Conservation (phyloP, 2,888 invertebrate genomes). For the Pharmacophagus antenor region DNA sequence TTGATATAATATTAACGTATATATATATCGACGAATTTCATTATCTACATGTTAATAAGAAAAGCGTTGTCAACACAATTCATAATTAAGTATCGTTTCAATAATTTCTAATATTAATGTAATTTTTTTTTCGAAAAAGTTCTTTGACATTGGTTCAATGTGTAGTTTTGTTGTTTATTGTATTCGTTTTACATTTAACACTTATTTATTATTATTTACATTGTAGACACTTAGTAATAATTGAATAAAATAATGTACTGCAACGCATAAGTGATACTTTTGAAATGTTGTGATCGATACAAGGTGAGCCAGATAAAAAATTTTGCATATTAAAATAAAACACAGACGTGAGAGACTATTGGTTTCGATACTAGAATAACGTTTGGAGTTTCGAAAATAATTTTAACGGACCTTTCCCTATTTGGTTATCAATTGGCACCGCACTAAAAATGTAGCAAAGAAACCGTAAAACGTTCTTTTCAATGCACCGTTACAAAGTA, state of each 20-base stretch:
- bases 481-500: background rate
- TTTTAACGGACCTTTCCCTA: no score
- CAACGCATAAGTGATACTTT: conserved; percentile 11
- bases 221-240: background rate
- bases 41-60: no score
- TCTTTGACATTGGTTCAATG: no score
- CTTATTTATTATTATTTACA: background rate
- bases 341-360: conserved; percentile 3
- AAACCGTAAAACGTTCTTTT: no score
- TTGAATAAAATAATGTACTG: conserved; percentile 4
- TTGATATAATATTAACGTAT: no score
- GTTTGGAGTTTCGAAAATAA: background rate
- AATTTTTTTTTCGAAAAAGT: no score
- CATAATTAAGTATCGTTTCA: no score
- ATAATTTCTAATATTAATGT: no score
- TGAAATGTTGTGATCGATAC: conserved; percentile 12
- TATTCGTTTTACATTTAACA: background rate
- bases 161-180: background rate
- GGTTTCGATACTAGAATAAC: background rate
- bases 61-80: no score
- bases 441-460: no score
- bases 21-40: no score
- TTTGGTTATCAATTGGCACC: no score
- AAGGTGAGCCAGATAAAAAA: conserved; percentile 16
- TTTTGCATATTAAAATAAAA: conserved; percentile 2